phyloP scores from a whole-genome alignment of 2,888 invertebrate species.

The Seira ritae region DNA sequence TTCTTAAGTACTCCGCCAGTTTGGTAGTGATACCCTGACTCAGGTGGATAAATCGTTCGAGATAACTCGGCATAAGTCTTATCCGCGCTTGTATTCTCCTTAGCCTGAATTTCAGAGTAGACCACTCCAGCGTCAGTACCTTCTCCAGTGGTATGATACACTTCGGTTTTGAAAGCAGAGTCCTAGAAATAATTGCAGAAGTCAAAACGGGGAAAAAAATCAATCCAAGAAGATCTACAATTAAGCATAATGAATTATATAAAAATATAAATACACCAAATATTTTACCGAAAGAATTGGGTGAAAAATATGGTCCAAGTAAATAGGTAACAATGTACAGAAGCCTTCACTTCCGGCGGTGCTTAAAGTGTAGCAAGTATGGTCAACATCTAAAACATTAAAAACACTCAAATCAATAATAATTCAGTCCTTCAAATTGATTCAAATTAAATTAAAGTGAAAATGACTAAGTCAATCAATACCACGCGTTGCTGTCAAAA shows the following conservation, averaged over 20 bases:
- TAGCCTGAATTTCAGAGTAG: slow-evolving; percentile 96
- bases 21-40: slow-evolving; percentile 89
- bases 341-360: slow-evolving; percentile 93
- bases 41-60: slow-evolving; percentile 85
- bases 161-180: slow-evolving; percentile 90
- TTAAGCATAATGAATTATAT: neutral
- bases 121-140: slow-evolving; percentile 95
- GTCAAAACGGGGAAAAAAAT: no score
- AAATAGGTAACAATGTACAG: slow-evolving; percentile 91
- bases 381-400: slow-evolving; percentile 80
- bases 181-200: slow-evolving; percentile 81
- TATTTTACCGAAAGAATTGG: slow-evolving; percentile 84
- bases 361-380: slow-evolving; percentile 92
- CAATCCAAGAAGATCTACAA: no score
- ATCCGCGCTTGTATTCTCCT: slow-evolving; percentile 88
- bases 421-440: no score
- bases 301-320: slow-evolving; percentile 91
- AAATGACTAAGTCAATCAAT: neutral
- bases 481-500: no score
- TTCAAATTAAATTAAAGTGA: no score
- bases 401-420: no score
- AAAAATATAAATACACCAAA: no score
- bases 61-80: slow-evolving; percentile 82
- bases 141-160: slow-evolving; percentile 91
- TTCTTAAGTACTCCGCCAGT: slow-evolving; percentile 92